These are phyloP conservation scores for Alouatta caraya DNA, from an alignment of 2,797 vertebrate genomes.

Conservation along the genomic window DNA sequence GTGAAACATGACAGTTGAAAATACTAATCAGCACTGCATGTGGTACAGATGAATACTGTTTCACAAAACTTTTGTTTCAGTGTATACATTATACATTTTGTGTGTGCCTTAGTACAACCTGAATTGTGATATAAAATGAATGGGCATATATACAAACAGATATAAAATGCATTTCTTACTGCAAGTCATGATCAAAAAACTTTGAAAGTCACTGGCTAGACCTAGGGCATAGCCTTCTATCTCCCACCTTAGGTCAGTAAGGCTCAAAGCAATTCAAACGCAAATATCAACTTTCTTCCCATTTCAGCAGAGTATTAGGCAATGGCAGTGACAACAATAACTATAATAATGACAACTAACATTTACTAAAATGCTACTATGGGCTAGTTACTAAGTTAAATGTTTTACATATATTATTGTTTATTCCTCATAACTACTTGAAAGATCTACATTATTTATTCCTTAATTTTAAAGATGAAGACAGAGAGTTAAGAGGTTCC, in stretches of 20 bases:
- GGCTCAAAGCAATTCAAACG: not conserved
- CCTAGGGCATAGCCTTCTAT: not conserved
- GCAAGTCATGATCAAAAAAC: not conserved
- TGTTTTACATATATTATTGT: conserved; percentile 26
- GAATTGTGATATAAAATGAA: not conserved
- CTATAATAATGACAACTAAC: not conserved
- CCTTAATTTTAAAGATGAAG: not conserved
- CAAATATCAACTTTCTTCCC: not conserved
- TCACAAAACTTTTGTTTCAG: conserved; percentile 1
- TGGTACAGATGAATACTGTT: not conserved
- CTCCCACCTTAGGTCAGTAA: not conserved
- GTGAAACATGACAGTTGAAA: conserved; percentile 24
- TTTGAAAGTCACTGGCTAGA: not conserved
- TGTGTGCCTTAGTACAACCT: not conserved
- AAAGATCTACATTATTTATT: conserved; percentile 24
- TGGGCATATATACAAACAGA: not conserved
- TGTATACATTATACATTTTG: not conserved
- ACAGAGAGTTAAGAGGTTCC: conserved; percentile 19
- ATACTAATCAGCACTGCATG: not conserved
- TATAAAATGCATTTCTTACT: conserved; percentile 25
- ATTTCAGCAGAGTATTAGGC: not conserved
- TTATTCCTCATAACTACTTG: conserved; percentile 15
- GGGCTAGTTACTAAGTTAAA: conserved; percentile 16
- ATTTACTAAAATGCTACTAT: conserved; percentile 16
- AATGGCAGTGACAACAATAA: not conserved